phyloP scores from a whole-genome alignment of 2,113 vertebrate species.

The Esox niger region DNA sequence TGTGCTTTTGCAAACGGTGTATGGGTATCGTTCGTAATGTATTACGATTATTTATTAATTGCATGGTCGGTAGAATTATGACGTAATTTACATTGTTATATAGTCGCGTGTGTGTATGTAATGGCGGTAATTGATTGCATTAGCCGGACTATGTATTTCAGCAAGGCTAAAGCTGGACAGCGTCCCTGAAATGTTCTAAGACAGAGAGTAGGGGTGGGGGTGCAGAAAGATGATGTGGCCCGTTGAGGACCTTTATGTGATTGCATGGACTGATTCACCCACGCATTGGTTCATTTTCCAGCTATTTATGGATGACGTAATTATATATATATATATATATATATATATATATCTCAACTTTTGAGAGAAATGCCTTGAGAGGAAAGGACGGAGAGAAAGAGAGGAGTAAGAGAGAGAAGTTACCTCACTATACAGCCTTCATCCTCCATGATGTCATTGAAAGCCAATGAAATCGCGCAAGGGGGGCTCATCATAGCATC shows the following conservation, averaged over 20 bases:
- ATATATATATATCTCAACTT: neutral
- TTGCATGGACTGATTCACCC: neutral
- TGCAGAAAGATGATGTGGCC: neutral
- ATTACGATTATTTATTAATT: no score
- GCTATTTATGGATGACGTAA: neutral
- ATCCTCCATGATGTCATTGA: conserved; percentile 74
- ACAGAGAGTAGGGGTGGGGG: neutral
- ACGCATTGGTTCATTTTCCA: neutral
- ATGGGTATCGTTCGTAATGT: no score
- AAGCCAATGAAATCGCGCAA: conserved; percentile 66
- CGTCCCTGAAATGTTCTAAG: conserved; percentile 29
- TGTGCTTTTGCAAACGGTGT: no score
- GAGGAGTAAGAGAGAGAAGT: conserved; percentile 12
- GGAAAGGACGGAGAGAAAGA: conserved; percentile 9
- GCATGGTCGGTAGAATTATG: no score
- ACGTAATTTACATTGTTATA: no score
- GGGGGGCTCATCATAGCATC: conserved; percentile 33
- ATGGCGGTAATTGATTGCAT: neutral
- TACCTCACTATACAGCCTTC: conserved; percentile 39
- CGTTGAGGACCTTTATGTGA: neutral
- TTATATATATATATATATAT: neutral
- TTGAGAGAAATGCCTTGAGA: neutral
- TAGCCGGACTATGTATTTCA: conserved; percentile 40
- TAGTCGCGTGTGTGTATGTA: neutral
- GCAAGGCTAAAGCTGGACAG: conserved; percentile 54